Evolutionary conservation across 37 sponge, comb jelly and placozoan species (phyloP).

Genomic region (Halichondria panicea): DNA sequence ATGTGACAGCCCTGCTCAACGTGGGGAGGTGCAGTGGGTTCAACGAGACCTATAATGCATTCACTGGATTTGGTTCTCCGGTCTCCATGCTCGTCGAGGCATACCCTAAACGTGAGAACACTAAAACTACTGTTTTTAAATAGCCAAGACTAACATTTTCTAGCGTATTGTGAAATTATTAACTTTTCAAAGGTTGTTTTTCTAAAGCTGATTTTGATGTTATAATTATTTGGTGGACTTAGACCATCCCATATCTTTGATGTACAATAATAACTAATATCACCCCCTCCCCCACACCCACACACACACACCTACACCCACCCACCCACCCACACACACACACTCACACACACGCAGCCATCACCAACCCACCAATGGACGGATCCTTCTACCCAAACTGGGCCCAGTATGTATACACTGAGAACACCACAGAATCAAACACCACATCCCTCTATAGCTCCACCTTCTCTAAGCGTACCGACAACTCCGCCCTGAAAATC

Average conservation of each 20-base stretch:
- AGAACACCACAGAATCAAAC: not conserved
- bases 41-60: conserved; percentile 42
- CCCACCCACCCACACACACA: too few relatives aligned
- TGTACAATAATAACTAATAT: too few relatives aligned
- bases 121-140: too few relatives aligned
- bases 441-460: conserved; percentile 25
- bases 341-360: conserved; percentile 6
- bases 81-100: conserved; percentile 51
- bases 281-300: too few relatives aligned
- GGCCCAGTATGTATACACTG: conserved; percentile 20
- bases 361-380: not conserved
- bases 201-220: too few relatives aligned
- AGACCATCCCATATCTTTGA: too few relatives aligned
- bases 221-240: too few relatives aligned
- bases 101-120: conserved; percentile 22
- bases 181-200: too few relatives aligned
- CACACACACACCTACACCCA: too few relatives aligned
- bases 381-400: conserved; percentile 39
- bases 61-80: conserved; percentile 39
- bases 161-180: not conserved
- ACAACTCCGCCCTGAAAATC: conserved; percentile 32
- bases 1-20: conserved; percentile 21
- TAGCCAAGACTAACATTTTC: not conserved
- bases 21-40: conserved; percentile 48
- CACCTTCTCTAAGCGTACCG: conserved; percentile 14